These are phyloP conservation scores for Trogon melanurus DNA, from an alignment of 2,113 vertebrate species.

Conservation along the genomic window DNA sequence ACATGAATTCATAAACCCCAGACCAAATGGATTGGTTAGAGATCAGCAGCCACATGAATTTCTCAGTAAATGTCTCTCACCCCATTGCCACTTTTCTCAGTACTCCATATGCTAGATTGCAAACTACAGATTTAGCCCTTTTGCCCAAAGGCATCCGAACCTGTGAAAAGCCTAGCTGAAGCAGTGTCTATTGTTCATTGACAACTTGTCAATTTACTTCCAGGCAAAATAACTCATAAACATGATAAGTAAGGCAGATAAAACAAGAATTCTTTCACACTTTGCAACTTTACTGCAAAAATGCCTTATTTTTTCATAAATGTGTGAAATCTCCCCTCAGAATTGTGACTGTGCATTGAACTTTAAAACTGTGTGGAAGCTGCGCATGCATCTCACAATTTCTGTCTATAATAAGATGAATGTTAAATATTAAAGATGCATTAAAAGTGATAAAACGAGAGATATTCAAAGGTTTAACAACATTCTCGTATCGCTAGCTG, in stretches of 20 bases:
- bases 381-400: slow-evolving; percentile 71
- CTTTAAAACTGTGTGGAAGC: slow-evolving; percentile 80
- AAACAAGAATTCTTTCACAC: slow-evolving; percentile 85
- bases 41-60: slow-evolving; percentile 72
- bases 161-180: slow-evolving; percentile 90
- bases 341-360: slow-evolving; percentile 84
- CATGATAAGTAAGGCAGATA: slow-evolving; percentile 85
- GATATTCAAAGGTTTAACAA: slow-evolving; percentile 72
- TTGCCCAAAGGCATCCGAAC: slow-evolving; percentile 87
- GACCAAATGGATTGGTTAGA: slow-evolving; percentile 71
- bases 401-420: slow-evolving; percentile 77
- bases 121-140: slow-evolving; percentile 82
- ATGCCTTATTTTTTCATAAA: slow-evolving; percentile 80
- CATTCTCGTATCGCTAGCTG: slow-evolving; percentile 53
- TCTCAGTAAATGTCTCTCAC: slow-evolving; percentile 81
- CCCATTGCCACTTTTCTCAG: slow-evolving; percentile 79
- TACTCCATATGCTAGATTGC: slow-evolving; percentile 84
- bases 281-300: slow-evolving; percentile 85
- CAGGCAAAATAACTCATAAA: slow-evolving; percentile 87
- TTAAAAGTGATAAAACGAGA: slow-evolving; percentile 79
- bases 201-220: slow-evolving; percentile 89
- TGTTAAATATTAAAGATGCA: slow-evolving; percentile 81
- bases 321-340: slow-evolving; percentile 83
- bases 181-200: slow-evolving; percentile 86
- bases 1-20: slow-evolving; percentile 71